Conservation (phyloP, 2,113 vertebrate genomes). For the Sinocyclocheilus anshuiensis region DNA sequence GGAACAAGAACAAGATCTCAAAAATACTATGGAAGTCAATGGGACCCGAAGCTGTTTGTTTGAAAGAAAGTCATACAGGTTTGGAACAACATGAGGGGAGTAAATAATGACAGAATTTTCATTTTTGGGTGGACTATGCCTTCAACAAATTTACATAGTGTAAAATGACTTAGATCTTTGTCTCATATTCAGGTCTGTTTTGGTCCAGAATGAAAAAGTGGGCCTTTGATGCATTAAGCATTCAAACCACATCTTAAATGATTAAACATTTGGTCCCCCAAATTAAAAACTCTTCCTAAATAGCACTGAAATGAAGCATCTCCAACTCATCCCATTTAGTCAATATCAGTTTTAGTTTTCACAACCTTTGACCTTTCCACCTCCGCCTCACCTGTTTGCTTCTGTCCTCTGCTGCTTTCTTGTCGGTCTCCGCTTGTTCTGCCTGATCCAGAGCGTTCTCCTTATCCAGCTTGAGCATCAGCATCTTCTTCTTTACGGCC, state of each 20-base stretch:
- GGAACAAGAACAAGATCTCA: background rate
- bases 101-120: background rate
- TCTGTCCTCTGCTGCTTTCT: slow-evolving; percentile 90
- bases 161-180: too few relatives aligned
- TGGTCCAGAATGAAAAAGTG: background rate
- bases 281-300: background rate
- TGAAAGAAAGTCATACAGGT: background rate
- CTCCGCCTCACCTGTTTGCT: slow-evolving; percentile 86
- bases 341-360: background rate
- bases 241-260: background rate
- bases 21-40: background rate
- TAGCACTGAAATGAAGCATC: background rate
- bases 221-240: background rate
- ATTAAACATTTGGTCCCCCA: background rate
- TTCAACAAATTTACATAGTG: too few relatives aligned
- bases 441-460: slow-evolving; percentile 93
- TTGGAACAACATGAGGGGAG: background rate
- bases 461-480: slow-evolving; percentile 97
- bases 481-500: slow-evolving; percentile 98
- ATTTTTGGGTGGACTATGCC: background rate
- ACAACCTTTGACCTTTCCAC: background rate
- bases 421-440: slow-evolving; percentile 90
- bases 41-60: background rate
- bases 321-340: background rate
- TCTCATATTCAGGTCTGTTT: background rate